Evolutionary conservation across 1,140 invertebrate genomes (phyloP).

Genomic region (Lordiphosa mommai): DNA sequence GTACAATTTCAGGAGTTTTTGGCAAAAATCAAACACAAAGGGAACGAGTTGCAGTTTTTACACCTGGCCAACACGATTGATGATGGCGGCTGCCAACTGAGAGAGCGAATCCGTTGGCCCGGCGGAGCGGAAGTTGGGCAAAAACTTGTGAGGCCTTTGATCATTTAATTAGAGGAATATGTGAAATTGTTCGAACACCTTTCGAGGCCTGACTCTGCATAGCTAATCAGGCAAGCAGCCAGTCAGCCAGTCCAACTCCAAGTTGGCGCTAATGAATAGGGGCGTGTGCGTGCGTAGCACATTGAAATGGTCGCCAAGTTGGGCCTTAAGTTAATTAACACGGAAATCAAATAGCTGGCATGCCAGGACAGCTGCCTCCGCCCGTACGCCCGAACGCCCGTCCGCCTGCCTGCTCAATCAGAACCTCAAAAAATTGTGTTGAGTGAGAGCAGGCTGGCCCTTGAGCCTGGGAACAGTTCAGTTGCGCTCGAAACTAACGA

Average conservation of each 20-base stretch:
- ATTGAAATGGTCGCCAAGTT: conserved; percentile 48
- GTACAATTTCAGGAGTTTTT: conserved; percentile 35
- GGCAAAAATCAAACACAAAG: conserved; percentile 46
- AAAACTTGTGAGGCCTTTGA: conserved; percentile 75
- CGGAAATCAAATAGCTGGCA: conserved; percentile 73
- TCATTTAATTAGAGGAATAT: conserved; percentile 76
- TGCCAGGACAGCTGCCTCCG: conserved; percentile 34
- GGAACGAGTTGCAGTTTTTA: conserved; percentile 62
- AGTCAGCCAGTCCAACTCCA: background rate
- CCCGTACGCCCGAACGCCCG: background rate
- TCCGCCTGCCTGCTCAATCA: conserved; percentile 13
- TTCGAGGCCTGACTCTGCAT: conserved; percentile 55
- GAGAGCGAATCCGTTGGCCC: background rate
- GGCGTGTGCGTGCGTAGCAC: conserved; percentile 72
- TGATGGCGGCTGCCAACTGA: background rate
- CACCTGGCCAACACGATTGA: conserved; percentile 41
- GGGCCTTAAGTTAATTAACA: conserved; percentile 74
- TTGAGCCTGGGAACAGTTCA: no score
- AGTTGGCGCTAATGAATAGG: conserved; percentile 70
- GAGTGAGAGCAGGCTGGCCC: no score
- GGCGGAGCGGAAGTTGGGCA: conserved; percentile 42
- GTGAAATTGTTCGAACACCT: conserved; percentile 78
- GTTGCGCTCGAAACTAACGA: no score
- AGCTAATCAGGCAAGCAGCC: conserved; percentile 50
- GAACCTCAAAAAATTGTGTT: no score